phyloP scores from a whole-genome alignment of 1,140 invertebrate species.

The Littorina saxatilis region DNA sequence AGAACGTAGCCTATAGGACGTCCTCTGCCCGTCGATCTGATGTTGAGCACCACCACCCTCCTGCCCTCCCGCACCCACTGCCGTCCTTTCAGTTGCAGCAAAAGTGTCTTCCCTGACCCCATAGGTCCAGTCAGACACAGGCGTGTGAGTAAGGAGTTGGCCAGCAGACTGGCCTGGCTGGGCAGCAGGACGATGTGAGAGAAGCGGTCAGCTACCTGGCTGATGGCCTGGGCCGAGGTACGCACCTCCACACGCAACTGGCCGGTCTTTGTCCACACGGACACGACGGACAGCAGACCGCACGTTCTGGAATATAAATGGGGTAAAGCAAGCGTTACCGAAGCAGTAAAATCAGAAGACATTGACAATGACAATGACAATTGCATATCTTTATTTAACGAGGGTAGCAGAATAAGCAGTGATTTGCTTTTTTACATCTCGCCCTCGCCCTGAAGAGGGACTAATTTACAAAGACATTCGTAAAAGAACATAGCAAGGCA shows the following conservation, averaged over 20 bases:
- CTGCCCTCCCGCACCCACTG: conserved; percentile 20
- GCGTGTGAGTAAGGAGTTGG: background rate
- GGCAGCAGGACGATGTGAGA: conserved; percentile 31
- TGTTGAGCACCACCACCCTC: conserved; percentile 18
- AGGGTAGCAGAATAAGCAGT: too few species aligned
- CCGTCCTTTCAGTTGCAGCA: conserved; percentile 30
- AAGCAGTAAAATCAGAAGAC: too few species aligned
- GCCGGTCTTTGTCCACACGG: conserved; percentile 21
- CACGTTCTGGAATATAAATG: conserved; percentile 1
- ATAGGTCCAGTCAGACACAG: conserved; percentile 22
- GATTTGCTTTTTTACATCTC: too few species aligned
- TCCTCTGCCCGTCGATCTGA: background rate
- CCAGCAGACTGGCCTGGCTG: conserved; percentile 6
- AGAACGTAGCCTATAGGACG: background rate
- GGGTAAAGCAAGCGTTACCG: too few species aligned
- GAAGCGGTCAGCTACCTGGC: conserved; percentile 4
- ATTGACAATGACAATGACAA: too few species aligned
- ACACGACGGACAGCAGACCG: conserved; percentile 28
- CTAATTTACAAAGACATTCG: too few species aligned
- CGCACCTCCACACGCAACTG: conserved; percentile 27
- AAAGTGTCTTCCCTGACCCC: conserved; percentile 21
- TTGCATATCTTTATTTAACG: too few species aligned
- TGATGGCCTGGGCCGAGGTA: background rate
- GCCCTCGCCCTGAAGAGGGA: too few species aligned
- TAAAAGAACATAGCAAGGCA: too few species aligned